Evolutionary conservation across 2,113 vertebrate species (phyloP), one percentile per base, ranked within the genome.

Genomic region (Hyaena hyaena): DNA sequence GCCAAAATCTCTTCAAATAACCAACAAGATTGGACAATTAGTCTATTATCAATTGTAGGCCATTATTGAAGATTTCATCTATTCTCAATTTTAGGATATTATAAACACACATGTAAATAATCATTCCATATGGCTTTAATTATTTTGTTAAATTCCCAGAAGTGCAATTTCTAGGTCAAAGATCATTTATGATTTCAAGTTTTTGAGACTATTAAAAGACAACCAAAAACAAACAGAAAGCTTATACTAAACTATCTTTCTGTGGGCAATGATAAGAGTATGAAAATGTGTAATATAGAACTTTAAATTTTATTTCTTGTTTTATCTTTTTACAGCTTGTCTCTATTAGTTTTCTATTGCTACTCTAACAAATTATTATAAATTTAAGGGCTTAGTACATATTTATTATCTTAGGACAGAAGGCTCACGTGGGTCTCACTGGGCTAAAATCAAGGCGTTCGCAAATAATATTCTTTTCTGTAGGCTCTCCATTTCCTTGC

Each of bases 131-230:
- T 7, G 74, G 1, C n/a, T 87, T 96, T 33, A 86, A 43, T 55
- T 87, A 83, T 79, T 90, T 94, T 89, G 87, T 89, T 89, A 80
- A 92, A 77, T 83, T 83, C 16, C 19, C 17, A 69, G 31, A 61
- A 89, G 48, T 73, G 1, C 39, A 61, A 55, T 82, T 95, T 92
- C n/a, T 55, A 82, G 80, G 8, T 43, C 39, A 66, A 95, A 74
- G 28, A 16, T 4, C 26, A 58, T 63, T n/a, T 7, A 63, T 68
- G 14, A 90, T 69, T 93, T 92, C 76, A 91, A 90, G 2, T 71
- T 73, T 94, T 90, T 88, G 58, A 81, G 88, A 95, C 23, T 66
- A 82, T 12, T 83, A 26, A 61, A 77, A 74, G 61, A 80, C 7
- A 95, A 43, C 2, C 14, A 77, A 77, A 86, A 71, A 94, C 26